phyloP scores from a whole-genome alignment of 92 coral and sea anemone genomes.

The Epizoanthus illoricatus region DNA sequence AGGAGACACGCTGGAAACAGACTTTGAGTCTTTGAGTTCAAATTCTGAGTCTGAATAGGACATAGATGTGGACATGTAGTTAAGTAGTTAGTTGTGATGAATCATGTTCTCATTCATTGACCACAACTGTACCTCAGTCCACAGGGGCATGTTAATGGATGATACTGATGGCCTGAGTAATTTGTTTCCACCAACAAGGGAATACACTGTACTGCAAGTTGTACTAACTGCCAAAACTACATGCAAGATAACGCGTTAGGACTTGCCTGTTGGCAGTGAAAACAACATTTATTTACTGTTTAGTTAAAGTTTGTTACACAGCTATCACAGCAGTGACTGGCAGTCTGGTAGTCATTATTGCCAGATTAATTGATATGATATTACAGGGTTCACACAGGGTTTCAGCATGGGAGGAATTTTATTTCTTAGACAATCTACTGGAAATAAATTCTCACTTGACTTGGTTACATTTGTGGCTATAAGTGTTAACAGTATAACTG shows the following conservation, averaged over 20 bases:
- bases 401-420: conserved; percentile 5
- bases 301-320: conserved; percentile 28
- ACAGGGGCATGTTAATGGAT: conserved; percentile 24
- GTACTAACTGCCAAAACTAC: conserved; percentile 27
- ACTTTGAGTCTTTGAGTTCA: conserved; percentile 35
- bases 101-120: conserved; percentile 31
- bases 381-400: conserved; percentile 8
- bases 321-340: conserved; percentile 25
- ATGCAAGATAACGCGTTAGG: conserved; percentile 31
- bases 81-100: conserved; percentile 29
- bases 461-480: neutral
- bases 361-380: neutral
- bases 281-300: conserved; percentile 30
- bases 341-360: conserved; percentile 4
- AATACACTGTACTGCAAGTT: conserved; percentile 18
- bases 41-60: conserved; percentile 33
- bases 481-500: no score
- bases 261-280: conserved; percentile 34
- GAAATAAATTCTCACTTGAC: conserved; percentile 33
- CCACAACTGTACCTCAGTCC: conserved; percentile 13
- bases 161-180: conserved; percentile 33
- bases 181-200: conserved; percentile 32
- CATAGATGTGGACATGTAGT: conserved; percentile 10
- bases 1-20: conserved; percentile 3
- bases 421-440: conserved; percentile 11